Evolutionary conservation across 2,113 vertebrate species (phyloP).

Genomic region (Macrotus californicus): DNA sequence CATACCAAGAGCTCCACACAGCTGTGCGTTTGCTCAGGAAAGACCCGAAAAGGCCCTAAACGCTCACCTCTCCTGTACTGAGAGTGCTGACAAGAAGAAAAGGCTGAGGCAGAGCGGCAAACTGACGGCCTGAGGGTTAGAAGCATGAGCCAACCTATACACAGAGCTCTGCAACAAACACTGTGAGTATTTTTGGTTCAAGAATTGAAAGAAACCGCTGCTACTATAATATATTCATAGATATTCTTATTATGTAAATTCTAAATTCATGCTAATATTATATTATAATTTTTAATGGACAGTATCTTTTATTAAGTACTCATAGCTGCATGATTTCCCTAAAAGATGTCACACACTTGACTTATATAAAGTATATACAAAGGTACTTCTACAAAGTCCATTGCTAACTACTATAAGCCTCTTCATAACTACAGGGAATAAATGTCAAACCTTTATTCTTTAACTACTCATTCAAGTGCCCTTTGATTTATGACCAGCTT

Average conservation of each 20-base stretch:
- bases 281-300: background rate
- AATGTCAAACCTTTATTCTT: constrained; percentile 1
- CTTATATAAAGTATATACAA: background rate
- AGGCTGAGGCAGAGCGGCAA: background rate
- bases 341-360: background rate
- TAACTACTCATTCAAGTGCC: background rate
- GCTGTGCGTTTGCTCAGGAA: background rate
- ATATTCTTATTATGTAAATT: background rate
- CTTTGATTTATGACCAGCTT: background rate
- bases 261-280: background rate
- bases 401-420: background rate
- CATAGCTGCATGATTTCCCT: background rate
- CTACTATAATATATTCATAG: background rate
- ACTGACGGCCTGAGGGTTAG: no score
- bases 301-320: background rate
- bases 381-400: background rate
- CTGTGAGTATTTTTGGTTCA: background rate
- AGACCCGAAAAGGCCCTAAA: background rate
- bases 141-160: background rate
- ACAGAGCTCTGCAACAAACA: background rate
- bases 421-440: background rate
- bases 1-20: background rate
- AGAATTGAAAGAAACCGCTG: background rate
- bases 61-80: background rate
- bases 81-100: background rate